Percentiles rank a stretch among this genome's conserved stretches.
Conservation (phyloP, 2,888 invertebrate genomes). For the Amiota minor region DNA sequence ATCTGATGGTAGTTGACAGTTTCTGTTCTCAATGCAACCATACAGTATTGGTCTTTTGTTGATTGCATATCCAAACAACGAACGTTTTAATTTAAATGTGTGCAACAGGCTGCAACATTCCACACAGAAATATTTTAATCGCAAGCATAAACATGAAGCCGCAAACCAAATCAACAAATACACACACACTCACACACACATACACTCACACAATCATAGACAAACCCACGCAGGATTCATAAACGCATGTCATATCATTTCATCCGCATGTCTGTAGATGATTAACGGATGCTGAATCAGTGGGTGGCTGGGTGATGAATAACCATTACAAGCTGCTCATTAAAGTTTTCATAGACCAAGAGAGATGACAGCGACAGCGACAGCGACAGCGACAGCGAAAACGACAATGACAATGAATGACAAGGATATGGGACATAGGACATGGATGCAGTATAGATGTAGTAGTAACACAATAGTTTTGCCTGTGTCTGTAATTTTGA, state of each 20-base stretch:
- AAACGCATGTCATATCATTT: neutral
- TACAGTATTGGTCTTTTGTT: no score
- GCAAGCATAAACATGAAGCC: neutral
- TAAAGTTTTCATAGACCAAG: neutral
- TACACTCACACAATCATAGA: conserved; percentile 20
- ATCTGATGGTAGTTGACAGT: no score
- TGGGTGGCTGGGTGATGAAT: neutral
- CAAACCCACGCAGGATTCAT: neutral
- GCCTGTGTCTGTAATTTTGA: neutral
- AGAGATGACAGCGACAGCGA: neutral
- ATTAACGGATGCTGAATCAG: neutral
- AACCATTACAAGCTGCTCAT: neutral
- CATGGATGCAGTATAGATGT: neutral
- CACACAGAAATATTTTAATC: neutral
- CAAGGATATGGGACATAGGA: neutral
- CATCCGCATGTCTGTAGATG: neutral
- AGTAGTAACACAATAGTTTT: neutral
- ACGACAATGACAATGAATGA: neutral
- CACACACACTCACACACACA: conserved; percentile 15
- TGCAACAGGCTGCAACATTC: conserved; percentile 28
- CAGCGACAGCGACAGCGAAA: neutral
- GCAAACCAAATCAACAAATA: conserved; percentile 25
- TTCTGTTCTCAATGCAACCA: no score
- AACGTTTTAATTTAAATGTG: conserved; percentile 10
- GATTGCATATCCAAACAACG: no score